A percentile compares a stretch with the other conserved stretches of the same genome.
Evolutionary conservation across 2,797 vertebrate genomes (phyloP).

Genomic region (Scolopax bukidnonensis): DNA sequence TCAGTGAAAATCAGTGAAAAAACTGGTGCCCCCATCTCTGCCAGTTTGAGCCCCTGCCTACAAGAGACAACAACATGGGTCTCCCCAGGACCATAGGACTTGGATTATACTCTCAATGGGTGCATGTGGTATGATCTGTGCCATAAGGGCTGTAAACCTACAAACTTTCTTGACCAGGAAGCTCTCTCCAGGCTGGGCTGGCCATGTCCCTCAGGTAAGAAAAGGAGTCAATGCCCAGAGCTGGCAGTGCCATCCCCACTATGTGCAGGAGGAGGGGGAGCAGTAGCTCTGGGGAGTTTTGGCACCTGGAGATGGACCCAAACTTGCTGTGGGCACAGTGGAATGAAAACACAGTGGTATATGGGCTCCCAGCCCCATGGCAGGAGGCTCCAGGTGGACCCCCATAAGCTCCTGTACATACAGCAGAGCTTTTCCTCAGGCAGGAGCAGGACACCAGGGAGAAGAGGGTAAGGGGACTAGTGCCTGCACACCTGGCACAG

Average conservation of each 20-base stretch:
- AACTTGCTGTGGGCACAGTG: background rate
- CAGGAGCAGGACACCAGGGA: background rate
- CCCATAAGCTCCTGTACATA: background rate
- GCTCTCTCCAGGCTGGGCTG: background rate
- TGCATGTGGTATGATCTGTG: accelerated
- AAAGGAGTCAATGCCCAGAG: background rate
- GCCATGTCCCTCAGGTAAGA: accelerated
- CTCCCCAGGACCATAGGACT: background rate
- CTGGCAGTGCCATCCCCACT: accelerated
- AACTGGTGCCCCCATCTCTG: background rate
- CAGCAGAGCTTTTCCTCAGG: background rate
- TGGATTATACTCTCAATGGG: background rate
- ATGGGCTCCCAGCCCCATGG: background rate
- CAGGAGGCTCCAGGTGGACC: background rate
- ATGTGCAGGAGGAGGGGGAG: accelerated
- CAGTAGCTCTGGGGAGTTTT: background rate
- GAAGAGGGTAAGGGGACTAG: background rate
- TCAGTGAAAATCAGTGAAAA: background rate
- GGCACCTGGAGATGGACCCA: background rate
- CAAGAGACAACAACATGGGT: background rate
- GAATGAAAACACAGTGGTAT: accelerated
- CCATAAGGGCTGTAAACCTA: background rate
- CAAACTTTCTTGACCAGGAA: background rate
- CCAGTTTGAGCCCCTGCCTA: background rate
- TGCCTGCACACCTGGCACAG: background rate